Conservation (phyloP, 2,113 vertebrate species). For the Daboia siamensis region DNA sequence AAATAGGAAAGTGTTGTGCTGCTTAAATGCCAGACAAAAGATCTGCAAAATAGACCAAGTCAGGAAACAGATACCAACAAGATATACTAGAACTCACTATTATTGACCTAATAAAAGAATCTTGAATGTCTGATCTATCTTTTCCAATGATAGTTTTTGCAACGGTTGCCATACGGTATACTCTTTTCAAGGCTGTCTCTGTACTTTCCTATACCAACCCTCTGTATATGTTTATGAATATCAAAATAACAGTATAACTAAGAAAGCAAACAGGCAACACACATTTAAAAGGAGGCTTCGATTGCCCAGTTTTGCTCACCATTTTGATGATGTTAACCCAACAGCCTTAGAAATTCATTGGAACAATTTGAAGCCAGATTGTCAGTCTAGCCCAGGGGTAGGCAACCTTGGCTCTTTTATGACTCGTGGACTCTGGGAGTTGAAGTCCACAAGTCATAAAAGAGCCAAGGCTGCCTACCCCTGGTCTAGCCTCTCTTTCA, state of each 20-base stretch:
- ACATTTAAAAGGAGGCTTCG: not conserved
- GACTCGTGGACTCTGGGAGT: too few species aligned
- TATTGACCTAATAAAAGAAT: not conserved
- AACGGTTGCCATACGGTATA: not conserved
- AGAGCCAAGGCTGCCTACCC: too few species aligned
- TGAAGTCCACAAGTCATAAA: too few species aligned
- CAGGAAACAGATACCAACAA: not conserved
- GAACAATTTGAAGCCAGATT: not conserved
- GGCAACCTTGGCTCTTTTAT: too few species aligned
- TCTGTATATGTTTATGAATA: not conserved
- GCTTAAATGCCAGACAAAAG: not conserved
- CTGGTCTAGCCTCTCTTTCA: not conserved
- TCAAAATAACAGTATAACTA: not conserved
- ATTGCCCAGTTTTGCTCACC: not conserved
- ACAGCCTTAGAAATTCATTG: not conserved
- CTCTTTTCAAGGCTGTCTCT: not conserved
- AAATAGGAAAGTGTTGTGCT: not conserved
- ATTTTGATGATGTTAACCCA: not conserved
- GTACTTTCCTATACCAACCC: not conserved
- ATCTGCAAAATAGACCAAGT: not conserved
- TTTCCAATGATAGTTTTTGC: not conserved
- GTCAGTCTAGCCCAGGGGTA: not conserved
- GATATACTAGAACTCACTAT: not conserved
- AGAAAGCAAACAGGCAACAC: not conserved
- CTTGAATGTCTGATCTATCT: not conserved